A percentile compares a stretch with the other conserved stretches of the same genome.
Conservation (phyloP, 2,888 invertebrate species). For the Ennomos quercinarius region DNA sequence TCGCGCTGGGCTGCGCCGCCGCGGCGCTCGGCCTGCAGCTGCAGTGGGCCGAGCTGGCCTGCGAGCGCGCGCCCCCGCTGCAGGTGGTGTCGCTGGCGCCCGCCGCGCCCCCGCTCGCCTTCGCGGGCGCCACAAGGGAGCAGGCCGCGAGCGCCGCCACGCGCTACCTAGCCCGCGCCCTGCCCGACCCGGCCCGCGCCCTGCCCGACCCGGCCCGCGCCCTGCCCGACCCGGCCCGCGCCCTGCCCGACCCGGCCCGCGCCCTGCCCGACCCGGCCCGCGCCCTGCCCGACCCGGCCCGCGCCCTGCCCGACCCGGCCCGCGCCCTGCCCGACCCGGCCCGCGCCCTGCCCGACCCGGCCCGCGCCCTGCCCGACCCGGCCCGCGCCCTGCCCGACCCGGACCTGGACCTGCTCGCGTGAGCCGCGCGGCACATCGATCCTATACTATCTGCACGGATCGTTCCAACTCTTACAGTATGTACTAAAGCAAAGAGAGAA, state of each 20-base stretch:
- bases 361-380: too few species aligned
- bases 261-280: too few species aligned
- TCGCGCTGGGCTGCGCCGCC: slow-evolving; percentile 51
- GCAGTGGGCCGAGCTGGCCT: slow-evolving; percentile 31
- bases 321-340: background rate
- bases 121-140: slow-evolving; percentile 37
- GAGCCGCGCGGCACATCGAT: too few species aligned
- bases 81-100: slow-evolving; percentile 29
- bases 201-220: slow-evolving; percentile 1
- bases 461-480: too few species aligned
- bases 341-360: too few species aligned
- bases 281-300: slow-evolving; percentile 1
- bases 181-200: slow-evolving; percentile 33
- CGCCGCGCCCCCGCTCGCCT: slow-evolving; percentile 44
- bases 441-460: too few species aligned
- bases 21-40: slow-evolving; percentile 42
- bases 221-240: slow-evolving; percentile 1
- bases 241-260: background rate
- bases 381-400: too few species aligned
- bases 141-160: slow-evolving; percentile 49
- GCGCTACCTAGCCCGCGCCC: slow-evolving; percentile 53
- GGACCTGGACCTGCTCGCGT: too few species aligned
- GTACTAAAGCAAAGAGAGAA: too few species aligned
- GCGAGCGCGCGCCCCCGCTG: slow-evolving; percentile 40
- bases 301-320: background rate